Evolutionary conservation across 2,797 vertebrate species (phyloP).

Genomic region (Pseudochromis fuscus): DNA sequence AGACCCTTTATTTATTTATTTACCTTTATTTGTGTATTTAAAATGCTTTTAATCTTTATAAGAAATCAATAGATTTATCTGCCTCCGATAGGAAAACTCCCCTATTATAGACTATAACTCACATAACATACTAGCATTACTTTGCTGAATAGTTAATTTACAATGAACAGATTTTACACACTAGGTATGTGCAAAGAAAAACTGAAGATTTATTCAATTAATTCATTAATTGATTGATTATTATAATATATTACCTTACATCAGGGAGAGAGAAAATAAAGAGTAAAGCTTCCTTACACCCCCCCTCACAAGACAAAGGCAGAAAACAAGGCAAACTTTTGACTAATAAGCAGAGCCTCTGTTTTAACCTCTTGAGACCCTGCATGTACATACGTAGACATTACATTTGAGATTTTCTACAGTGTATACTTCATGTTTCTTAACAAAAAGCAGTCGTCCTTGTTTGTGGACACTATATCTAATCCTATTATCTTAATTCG

Average conservation of each 20-base stretch:
- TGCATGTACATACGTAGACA: no score
- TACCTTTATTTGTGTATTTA: constrained; percentile 20
- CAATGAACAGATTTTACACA: constrained; percentile 12
- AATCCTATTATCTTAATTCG: no score
- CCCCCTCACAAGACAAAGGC: no score
- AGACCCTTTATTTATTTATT: constrained; percentile 16
- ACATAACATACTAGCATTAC: neutral
- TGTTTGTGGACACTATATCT: no score
- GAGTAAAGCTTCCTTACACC: no score
- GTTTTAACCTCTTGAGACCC: no score
- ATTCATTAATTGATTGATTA: no score
- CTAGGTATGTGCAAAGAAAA: neutral
- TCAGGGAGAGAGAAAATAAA: neutral
- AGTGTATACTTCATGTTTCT: no score
- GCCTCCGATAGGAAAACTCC: constrained; percentile 10
- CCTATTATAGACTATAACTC: neutral
- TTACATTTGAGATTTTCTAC: no score
- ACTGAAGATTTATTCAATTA: neutral
- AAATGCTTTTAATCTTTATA: constrained; percentile 17
- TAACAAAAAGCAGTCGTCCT: no score
- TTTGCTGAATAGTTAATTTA: no score
- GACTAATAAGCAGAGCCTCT: no score
- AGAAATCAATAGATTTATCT: constrained; percentile 23
- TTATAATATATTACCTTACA: constrained; percentile 11
- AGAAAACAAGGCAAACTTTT: neutral